Evolutionary conservation across 2,797 vertebrate genomes (phyloP).

Genomic region (Enteromius thamalakanensis): DNA sequence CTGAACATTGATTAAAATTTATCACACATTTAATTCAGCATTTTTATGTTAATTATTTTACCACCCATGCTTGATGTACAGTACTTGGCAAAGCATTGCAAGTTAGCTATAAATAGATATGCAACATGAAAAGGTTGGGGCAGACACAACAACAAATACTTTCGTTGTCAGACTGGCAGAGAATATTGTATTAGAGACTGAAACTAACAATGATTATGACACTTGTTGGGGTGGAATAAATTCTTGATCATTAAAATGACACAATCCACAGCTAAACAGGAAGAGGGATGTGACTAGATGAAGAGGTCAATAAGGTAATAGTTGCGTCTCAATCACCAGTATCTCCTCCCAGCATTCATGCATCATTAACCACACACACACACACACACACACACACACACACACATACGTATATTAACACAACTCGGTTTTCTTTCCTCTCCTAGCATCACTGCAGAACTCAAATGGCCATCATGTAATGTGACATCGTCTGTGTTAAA

Average conservation of each 20-base stretch:
- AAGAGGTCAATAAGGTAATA: conserved; percentile 44
- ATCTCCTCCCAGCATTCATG: conserved; percentile 52
- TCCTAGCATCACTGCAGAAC: not conserved
- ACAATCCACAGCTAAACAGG: conserved; percentile 19
- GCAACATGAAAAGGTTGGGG: not conserved
- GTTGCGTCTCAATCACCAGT: conserved; percentile 36
- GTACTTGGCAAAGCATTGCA: not conserved
- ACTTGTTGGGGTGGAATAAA: conserved; percentile 25
- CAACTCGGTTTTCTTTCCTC: not conserved
- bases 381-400: not conserved
- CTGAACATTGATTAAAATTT: not conserved
- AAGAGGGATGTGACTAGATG: conserved; percentile 32
- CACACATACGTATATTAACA: not conserved
- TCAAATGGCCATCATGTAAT: conserved; percentile 19
- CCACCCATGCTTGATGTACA: not conserved
- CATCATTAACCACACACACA: conserved; percentile 69
- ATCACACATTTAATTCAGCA: conserved; percentile 1
- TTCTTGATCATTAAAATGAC: conserved; percentile 22
- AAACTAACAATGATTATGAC: conserved; percentile 16
- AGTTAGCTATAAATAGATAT: conserved; percentile 4
- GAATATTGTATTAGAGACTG: conserved; percentile 1
- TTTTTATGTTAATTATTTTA: conserved; percentile 4
- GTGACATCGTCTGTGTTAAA: not conserved
- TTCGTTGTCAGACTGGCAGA: conserved; percentile 31
- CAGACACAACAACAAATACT: not conserved